Conservation (phyloP, 92 coral and sea anemone species). For the Siderastrea radians region DNA sequence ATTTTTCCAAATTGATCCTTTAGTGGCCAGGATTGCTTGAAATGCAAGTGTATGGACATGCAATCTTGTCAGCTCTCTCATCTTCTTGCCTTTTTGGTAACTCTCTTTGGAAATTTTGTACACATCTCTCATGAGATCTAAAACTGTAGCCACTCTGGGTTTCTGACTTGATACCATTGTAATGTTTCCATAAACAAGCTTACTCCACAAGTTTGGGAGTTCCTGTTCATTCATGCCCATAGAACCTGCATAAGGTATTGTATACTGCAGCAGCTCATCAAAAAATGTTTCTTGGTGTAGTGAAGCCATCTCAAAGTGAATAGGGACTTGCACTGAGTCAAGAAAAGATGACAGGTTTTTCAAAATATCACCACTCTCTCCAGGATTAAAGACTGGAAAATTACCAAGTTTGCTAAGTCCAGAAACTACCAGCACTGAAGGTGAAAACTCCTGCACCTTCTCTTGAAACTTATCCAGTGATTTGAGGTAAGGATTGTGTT, state of each 20-base stretch:
- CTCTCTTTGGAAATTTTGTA: constrained; percentile 67
- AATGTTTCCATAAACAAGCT: constrained; percentile 74
- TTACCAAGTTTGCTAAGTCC: constrained; percentile 94
- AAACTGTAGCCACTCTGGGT: constrained; percentile 89
- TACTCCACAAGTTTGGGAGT: constrained; percentile 84
- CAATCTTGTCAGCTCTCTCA: constrained; percentile 72
- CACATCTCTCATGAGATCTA: constrained; percentile 89
- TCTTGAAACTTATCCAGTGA: constrained; percentile 68
- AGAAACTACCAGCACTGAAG: constrained; percentile 77
- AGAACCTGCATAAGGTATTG: constrained; percentile 88
- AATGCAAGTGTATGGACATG: constrained; percentile 95
- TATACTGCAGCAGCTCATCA: constrained; percentile 77
- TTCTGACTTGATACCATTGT: constrained; percentile 88
- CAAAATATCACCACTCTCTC: constrained; percentile 70
- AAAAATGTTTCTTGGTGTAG: constrained; percentile 88
- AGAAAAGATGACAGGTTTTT: constrained; percentile 73
- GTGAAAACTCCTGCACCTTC: constrained; percentile 63
- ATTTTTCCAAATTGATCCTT: constrained; percentile 80
- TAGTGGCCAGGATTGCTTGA: constrained; percentile 83
- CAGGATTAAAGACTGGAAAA: constrained; percentile 78
- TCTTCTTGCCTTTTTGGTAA: constrained; percentile 58
- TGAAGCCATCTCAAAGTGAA: constrained; percentile 97
- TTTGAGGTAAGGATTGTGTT: constrained; percentile 84
- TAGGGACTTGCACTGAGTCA: constrained; percentile 62
- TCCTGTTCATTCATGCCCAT: constrained; percentile 98